Conservation (phyloP, 2,888 invertebrate genomes). For the Drosophila maculinotata region DNA sequence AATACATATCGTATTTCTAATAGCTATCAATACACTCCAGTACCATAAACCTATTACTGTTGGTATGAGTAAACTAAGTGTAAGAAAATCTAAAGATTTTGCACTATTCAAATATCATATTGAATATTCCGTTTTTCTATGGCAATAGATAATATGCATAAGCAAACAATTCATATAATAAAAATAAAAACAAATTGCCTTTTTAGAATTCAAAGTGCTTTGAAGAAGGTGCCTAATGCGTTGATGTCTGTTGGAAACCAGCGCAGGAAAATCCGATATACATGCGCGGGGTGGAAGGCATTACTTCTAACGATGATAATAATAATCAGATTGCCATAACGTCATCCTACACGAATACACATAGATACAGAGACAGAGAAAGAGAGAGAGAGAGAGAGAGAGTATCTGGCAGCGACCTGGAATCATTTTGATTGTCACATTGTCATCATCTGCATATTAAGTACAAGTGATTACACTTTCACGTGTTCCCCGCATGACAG, state of each 20-base stretch:
- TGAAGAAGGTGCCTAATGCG: constrained; percentile 54
- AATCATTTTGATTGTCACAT: constrained; percentile 80
- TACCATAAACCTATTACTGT: too few relatives aligned
- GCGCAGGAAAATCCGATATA: constrained; percentile 57
- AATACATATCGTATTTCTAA: too few relatives aligned
- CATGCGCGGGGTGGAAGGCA: constrained; percentile 33
- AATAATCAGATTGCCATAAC: constrained; percentile 76
- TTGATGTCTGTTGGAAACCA: constrained; percentile 65
- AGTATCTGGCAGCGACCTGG: constrained; percentile 59
- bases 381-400: neutral
- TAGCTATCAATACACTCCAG: too few relatives aligned
- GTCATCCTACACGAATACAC: constrained; percentile 28
- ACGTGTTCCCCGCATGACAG: constrained; percentile 42
- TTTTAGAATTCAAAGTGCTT: constrained; percentile 69
- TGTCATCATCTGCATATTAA: constrained; percentile 79
- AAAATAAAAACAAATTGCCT: constrained; percentile 71
- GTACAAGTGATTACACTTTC: constrained; percentile 77
- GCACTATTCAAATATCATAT: neutral
- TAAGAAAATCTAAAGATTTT: neutral
- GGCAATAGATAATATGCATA: constrained; percentile 8
- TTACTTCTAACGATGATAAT: constrained; percentile 76
- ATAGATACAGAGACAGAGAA: neutral
- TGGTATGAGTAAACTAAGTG: too few relatives aligned
- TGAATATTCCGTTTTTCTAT: neutral
- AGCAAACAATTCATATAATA: constrained; percentile 33